phyloP scores from a whole-genome alignment of 2,797 vertebrate genomes.

The Huso huso region DNA sequence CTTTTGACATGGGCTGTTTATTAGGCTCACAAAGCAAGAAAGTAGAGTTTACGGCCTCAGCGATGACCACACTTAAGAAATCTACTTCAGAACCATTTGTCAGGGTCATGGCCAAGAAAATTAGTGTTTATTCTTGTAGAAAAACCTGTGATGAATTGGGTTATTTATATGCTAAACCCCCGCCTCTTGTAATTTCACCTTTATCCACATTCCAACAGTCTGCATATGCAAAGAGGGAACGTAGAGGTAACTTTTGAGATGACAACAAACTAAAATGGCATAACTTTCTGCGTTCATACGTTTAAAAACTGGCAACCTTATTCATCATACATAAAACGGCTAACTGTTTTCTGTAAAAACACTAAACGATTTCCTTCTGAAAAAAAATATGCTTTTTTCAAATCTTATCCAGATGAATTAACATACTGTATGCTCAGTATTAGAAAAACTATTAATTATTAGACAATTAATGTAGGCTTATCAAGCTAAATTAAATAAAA shows the following conservation, averaged over 20 bases:
- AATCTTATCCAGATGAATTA: no score
- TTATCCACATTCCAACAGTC: slow-evolving; percentile 48
- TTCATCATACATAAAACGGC: no score
- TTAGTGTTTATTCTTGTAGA: slow-evolving; percentile 90
- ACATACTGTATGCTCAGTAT: neutral
- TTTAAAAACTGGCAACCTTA: no score
- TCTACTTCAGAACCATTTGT: slow-evolving; percentile 71
- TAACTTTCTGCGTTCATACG: slow-evolving; percentile 33
- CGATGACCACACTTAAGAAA: slow-evolving; percentile 75
- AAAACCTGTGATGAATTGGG: slow-evolving; percentile 90
- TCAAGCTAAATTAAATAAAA: neutral
- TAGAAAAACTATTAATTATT: neutral
- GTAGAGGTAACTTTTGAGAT: slow-evolving; percentile 21
- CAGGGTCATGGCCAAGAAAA: slow-evolving; percentile 84
- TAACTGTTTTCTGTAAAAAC: no score
- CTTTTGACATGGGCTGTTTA: slow-evolving; percentile 87
- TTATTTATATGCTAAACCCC: slow-evolving; percentile 89
- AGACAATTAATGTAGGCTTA: neutral
- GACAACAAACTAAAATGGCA: slow-evolving; percentile 27
- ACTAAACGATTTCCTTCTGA: no score
- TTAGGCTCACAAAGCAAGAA: slow-evolving; percentile 70
- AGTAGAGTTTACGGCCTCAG: slow-evolving; percentile 66
- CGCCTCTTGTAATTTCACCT: slow-evolving; percentile 56
- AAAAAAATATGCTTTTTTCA: no score
- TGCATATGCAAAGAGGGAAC: slow-evolving; percentile 42